A percentile compares a stretch with the other conserved stretches of the same genome.
phyloP scores from a whole-genome alignment of 2,797 vertebrate genomes.

The Tamandua tetradactyla region DNA sequence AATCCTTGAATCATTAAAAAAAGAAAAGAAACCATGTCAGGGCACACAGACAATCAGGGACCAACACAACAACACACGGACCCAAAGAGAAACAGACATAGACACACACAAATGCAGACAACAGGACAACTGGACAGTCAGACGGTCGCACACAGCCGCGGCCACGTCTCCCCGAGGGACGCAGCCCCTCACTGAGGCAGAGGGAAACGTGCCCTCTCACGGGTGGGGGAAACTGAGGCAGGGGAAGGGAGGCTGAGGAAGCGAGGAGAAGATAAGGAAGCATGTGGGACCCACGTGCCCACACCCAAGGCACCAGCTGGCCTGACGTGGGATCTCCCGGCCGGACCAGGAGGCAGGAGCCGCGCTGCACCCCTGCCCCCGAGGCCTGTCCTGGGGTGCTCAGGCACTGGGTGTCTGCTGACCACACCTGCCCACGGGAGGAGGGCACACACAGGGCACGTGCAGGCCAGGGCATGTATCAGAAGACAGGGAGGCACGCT shows the following conservation, averaged over 20 bases:
- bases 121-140: too few relatives aligned
- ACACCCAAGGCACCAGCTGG: not conserved
- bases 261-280: not conserved
- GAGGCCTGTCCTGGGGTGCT: not conserved
- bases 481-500: not conserved
- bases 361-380: rapidly evolving
- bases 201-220: not conserved
- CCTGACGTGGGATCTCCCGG: not conserved
- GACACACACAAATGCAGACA: not conserved
- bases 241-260: not conserved
- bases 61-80: not conserved
- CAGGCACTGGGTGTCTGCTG: not conserved
- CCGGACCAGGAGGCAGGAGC: not conserved
- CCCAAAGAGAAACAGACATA: not conserved
- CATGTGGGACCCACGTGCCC: rapidly evolving
- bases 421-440: too few relatives aligned
- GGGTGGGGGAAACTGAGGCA: rapidly evolving
- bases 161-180: not conserved
- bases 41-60: not conserved
- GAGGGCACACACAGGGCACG: too few relatives aligned
- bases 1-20: not conserved
- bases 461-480: not conserved
- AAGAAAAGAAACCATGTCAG: too few relatives aligned
- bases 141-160: not conserved
- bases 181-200: not conserved